Evolutionary conservation across 1,140 invertebrate genomes (phyloP).

Genomic region (Leptonema lineaticorne): DNA sequence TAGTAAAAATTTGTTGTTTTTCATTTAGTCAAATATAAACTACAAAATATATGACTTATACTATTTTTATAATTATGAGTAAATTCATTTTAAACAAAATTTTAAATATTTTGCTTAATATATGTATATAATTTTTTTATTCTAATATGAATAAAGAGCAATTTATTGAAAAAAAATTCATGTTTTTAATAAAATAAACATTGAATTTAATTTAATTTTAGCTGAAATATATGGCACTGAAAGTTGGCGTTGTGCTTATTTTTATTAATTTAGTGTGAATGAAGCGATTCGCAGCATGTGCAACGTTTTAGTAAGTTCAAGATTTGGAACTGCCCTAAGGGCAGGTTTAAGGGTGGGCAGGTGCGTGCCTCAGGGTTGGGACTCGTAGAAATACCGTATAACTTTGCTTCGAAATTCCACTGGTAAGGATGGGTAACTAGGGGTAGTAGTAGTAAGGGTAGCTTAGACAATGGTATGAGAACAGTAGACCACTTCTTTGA

Average conservation of each 20-base stretch:
- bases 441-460: background rate
- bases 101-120: no score
- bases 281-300: background rate
- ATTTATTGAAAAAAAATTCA: background rate
- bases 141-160: no score
- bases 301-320: background rate
- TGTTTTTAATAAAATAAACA: background rate
- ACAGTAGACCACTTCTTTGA: conserved; percentile 20
- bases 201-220: background rate
- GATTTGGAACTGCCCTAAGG: background rate
- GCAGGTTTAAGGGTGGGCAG: background rate
- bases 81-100: no score
- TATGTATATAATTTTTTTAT: no score
- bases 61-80: no score
- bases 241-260: background rate
- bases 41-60: no score
- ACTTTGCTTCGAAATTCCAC: background rate
- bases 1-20: no score
- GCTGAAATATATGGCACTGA: background rate
- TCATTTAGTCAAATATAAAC: no score
- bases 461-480: background rate
- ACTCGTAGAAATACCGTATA: background rate
- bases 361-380: background rate
- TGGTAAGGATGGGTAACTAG: background rate
- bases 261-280: background rate